Percentiles rank a stretch among this genome's conserved stretches.
Conservation (phyloP, 2,113 vertebrate species). For the Corapipo altera region DNA sequence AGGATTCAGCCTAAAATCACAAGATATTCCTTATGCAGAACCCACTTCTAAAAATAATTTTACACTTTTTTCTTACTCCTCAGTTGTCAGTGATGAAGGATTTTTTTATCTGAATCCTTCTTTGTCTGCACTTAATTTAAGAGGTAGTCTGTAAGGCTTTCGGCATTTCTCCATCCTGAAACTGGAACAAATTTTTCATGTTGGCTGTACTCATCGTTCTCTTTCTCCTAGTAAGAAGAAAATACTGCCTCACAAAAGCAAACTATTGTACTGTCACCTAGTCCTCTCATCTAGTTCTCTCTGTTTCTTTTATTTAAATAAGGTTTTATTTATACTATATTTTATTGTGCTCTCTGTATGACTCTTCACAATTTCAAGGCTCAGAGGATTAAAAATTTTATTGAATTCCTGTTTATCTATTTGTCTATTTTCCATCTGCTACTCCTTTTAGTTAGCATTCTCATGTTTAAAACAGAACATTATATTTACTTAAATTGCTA, state of each 20-base stretch:
- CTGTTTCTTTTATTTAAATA: neutral
- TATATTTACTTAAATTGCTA: neutral
- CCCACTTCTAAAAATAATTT: conserved; percentile 1
- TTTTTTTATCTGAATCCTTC: neutral
- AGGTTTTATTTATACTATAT: neutral
- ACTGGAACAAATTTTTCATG: neutral
- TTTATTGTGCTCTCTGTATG: neutral
- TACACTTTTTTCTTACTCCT: neutral
- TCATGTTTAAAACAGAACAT: neutral
- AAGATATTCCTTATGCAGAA: neutral
- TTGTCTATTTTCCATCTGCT: neutral
- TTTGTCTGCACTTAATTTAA: conserved; percentile 4
- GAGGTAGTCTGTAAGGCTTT: neutral
- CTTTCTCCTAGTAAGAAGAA: neutral
- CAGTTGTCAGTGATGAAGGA: neutral
- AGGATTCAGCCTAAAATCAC: neutral
- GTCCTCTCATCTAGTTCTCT: neutral
- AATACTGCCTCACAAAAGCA: neutral
- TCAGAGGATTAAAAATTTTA: neutral
- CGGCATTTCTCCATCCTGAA: neutral
- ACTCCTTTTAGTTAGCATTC: neutral
- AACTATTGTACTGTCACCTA: neutral
- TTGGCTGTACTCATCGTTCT: conserved; percentile 21
- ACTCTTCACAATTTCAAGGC: neutral
- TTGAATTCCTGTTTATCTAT: neutral